phyloP scores from a whole-genome alignment of 2,888 invertebrate genomes.

The Callosobruchus maculatus region DNA sequence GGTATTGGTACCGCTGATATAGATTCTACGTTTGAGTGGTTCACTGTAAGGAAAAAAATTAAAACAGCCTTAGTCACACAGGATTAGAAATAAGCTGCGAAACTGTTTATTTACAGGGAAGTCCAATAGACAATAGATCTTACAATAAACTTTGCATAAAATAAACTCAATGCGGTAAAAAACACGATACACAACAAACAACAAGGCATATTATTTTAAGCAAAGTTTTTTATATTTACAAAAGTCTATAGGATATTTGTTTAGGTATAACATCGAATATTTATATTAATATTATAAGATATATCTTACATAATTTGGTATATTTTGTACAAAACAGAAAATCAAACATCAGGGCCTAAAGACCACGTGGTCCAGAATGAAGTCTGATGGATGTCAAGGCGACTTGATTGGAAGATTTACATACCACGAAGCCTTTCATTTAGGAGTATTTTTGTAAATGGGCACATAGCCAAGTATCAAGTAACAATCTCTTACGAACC shows the following conservation, averaged over 20 bases:
- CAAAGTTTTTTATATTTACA: slow-evolving; percentile 29
- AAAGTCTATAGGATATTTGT: slow-evolving; percentile 20
- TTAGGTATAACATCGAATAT: slow-evolving; percentile 32
- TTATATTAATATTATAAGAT: slow-evolving; percentile 29
- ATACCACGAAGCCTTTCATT: no score
- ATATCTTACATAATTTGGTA: slow-evolving; percentile 34
- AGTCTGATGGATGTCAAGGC: no score
- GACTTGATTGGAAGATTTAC: no score
- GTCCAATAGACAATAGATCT: slow-evolving; percentile 21
- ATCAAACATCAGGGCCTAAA: slow-evolving; percentile 33
- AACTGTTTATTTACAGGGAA: slow-evolving; percentile 25
- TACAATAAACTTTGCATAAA: slow-evolving; percentile 25
- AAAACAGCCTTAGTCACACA: slow-evolving; percentile 1
- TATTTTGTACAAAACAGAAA: slow-evolving; percentile 36
- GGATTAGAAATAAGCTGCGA: slow-evolving; percentile 19
- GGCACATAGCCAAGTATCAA: no score
- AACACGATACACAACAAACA: slow-evolving; percentile 6
- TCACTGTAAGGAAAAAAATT: not conserved
- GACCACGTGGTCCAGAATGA: not conserved
- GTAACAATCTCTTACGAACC: no score
- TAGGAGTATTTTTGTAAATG: no score
- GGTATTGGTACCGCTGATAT: no score
- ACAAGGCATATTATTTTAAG: slow-evolving; percentile 14
- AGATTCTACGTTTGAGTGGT: not conserved
- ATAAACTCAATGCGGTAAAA: slow-evolving; percentile 12